phyloP scores from a whole-genome alignment of 2,113 vertebrate species.

The Hypanus sabinus region DNA sequence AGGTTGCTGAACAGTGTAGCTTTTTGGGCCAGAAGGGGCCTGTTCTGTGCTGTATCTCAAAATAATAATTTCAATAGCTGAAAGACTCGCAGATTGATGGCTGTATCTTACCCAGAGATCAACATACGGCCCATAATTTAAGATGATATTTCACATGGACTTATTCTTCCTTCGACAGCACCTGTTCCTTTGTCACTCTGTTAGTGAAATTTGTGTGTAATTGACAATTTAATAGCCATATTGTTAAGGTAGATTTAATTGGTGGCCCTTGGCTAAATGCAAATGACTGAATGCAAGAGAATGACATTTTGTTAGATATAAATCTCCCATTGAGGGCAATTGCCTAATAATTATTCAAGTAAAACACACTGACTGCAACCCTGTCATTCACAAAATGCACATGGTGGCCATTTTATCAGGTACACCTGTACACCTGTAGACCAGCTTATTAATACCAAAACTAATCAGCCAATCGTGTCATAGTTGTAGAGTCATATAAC shows the following conservation, averaged over 20 bases:
- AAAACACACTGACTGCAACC: background rate
- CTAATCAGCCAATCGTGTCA: no score
- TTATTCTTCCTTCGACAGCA: background rate
- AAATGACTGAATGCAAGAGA: no score
- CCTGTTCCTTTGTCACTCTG: background rate
- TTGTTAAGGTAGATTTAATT: background rate
- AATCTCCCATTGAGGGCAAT: background rate
- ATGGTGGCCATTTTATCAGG: no score
- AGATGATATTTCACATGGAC: background rate
- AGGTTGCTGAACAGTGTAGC: no score
- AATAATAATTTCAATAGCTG: background rate
- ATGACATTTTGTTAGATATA: background rate
- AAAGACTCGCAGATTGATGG: background rate
- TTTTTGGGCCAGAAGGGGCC: no score
- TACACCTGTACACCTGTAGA: no score
- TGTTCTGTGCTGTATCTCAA: no score
- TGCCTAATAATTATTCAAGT: background rate
- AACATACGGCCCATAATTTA: background rate
- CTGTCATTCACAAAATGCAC: background rate
- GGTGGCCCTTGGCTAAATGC: background rate
- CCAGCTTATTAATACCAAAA: no score
- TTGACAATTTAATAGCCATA: background rate
- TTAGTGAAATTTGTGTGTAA: conserved; percentile 8
- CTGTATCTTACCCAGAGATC: background rate
- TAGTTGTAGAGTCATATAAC: no score